Evolutionary conservation across 2,797 vertebrate genomes (phyloP), one percentile per base, ranked within the genome.

Genomic region (Takifugu rubripes): DNA sequence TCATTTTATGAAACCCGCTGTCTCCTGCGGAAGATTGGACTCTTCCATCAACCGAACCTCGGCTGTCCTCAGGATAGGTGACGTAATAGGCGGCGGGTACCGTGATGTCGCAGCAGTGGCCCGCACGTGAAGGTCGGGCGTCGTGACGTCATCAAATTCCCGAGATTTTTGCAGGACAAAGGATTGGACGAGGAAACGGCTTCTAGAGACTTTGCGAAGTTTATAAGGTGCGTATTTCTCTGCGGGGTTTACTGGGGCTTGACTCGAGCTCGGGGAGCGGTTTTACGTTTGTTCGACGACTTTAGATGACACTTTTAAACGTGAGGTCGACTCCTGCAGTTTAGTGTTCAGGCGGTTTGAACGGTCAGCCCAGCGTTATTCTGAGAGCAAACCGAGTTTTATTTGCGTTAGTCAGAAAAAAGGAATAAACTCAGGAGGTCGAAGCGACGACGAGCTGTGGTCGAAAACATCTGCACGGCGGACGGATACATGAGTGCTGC

Each of bases 81-180:
- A 40, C 5, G 36, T 40, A 7, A 33, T 10, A 5, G 29, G 4
- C 31, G 31, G 8, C 31, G 10, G 31, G 2, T 33, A 33, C 10
- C 10, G 36, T 14, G 36, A 40, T 5, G 5, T 40, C 42, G 1
- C 6, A 24, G 25, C 2, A 24, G 43, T 10, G 21, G 21, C 21
- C 27, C 59, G 68, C 59, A 63, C 59, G 61, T 14, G 21, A 25
- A 26, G 43, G 42, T 2, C 6, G 2, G 24, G 16, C 8, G 0
- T 0, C 1, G 44, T 81, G 66, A 81, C 79, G 82, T 84, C 80
- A 75, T 47, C 26, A 56, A 16, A 84, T 89, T 88, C 82, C 82
- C 17, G 29, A 43, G 50, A 72, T 84, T 48, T 61, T 70, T 73
- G 3, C 50, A 12, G 65, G 46, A 74, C 65, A 74, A 73, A 78